Evolutionary conservation across 1,140 invertebrate species (phyloP).

Genomic region (Temnothorax nylanderi): DNA sequence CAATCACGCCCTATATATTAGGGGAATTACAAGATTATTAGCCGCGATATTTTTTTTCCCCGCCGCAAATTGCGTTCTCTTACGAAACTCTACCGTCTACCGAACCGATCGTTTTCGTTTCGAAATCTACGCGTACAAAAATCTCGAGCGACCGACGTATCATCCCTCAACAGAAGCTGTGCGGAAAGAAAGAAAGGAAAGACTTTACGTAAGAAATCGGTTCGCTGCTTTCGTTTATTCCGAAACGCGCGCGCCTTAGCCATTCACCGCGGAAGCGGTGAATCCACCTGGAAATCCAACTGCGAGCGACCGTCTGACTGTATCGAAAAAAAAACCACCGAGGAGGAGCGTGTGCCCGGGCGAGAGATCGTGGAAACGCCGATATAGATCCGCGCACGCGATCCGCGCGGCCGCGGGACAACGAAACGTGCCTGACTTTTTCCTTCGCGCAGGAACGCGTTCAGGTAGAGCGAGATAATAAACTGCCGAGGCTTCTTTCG

Average conservation of each 20-base stretch:
- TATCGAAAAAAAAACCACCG: not conserved
- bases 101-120: conserved; percentile 20
- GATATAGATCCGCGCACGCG: conserved; percentile 14
- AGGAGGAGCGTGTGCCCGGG: not conserved
- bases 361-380: conserved; percentile 20
- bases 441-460: conserved; percentile 2
- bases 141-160: not conserved
- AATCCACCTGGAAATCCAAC: conserved; percentile 6
- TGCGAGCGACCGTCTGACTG: not conserved
- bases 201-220: conserved; percentile 15
- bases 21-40: conserved; percentile 16
- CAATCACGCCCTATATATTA: not conserved
- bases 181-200: not conserved
- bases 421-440: not conserved
- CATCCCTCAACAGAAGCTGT: not conserved
- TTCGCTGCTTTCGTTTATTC: not conserved
- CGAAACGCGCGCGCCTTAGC: not conserved
- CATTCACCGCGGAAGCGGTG: conserved; percentile 9
- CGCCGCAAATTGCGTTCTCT: not conserved
- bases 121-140: conserved; percentile 9
- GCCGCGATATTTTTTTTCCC: not conserved
- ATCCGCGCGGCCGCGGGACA: not conserved
- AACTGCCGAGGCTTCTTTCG: conserved; percentile 5
- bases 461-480: not conserved
- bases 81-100: not conserved